phyloP scores from a whole-genome alignment of 2,113 vertebrate genomes.

The Brachyhypopomus gauderio region DNA sequence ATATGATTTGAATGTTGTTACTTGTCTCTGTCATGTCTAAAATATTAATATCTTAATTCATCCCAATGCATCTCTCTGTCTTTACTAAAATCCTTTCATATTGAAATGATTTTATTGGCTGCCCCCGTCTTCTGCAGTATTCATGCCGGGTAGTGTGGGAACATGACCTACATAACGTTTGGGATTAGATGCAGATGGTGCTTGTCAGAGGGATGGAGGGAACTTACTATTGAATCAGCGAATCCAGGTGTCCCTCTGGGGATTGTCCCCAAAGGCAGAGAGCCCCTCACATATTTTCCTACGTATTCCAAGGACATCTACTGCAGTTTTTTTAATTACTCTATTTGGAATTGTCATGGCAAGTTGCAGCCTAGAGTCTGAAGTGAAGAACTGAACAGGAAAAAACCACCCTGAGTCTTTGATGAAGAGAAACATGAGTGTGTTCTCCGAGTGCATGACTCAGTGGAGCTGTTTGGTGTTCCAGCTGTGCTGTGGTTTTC shows the following conservation, averaged over 20 bases:
- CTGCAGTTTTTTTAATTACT: background rate
- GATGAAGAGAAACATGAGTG: constrained; percentile 10
- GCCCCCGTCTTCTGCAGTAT: constrained; percentile 34
- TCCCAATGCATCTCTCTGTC: constrained; percentile 13
- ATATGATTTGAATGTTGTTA: background rate
- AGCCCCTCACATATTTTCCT: too few relatives aligned
- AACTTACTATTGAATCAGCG: constrained; percentile 44
- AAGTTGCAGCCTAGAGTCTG: background rate
- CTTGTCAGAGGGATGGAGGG: constrained; percentile 29
- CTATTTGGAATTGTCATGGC: background rate
- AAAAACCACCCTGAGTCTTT: background rate
- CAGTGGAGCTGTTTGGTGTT: constrained; percentile 40
- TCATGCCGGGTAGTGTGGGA: constrained; percentile 52
- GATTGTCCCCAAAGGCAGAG: background rate
- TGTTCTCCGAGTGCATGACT: constrained; percentile 42
- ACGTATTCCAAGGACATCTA: background rate
- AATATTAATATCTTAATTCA: background rate
- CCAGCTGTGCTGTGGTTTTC: constrained; percentile 40
- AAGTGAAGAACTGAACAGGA: background rate
- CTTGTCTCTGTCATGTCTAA: constrained; percentile 12
- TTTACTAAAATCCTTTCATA: constrained; percentile 21
- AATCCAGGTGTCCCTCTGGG: constrained; percentile 27
- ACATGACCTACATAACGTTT: constrained; percentile 59
- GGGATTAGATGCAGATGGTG: constrained; percentile 59
- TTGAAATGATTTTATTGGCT: constrained; percentile 31